These are phyloP conservation scores for Caenorhabditis wallacei DNA, from an alignment of 2,888 invertebrate species.

Conservation along the genomic window DNA sequence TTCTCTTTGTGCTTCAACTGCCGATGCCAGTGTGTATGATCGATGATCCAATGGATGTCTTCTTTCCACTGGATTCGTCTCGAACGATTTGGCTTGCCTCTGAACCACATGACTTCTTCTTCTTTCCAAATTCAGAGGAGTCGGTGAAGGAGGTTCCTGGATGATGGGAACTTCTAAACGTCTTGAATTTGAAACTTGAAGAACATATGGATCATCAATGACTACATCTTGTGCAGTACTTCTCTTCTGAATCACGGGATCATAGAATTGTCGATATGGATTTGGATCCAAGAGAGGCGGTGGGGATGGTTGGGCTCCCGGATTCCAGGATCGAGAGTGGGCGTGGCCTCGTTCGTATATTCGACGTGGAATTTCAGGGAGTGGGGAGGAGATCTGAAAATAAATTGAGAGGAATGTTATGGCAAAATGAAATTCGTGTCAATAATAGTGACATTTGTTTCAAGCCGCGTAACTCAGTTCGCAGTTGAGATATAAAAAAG, in stretches of 20 bases:
- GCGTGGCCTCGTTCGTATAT: conserved; percentile 75
- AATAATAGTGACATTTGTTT: no score
- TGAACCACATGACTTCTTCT: conserved; percentile 57
- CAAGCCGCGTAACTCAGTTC: no score
- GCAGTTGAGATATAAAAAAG: no score
- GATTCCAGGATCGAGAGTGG: conserved; percentile 75
- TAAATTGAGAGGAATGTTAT: background rate
- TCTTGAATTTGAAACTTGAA: conserved; percentile 33
- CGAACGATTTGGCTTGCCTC: conserved; percentile 72
- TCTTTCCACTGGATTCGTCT: conserved; percentile 47
- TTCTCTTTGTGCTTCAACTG: conserved; percentile 43
- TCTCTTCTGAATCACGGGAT: conserved; percentile 36
- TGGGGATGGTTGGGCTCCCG: conserved; percentile 61
- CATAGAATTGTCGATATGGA: conserved; percentile 57
- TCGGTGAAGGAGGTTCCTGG: conserved; percentile 60
- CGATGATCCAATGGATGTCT: conserved; percentile 53
- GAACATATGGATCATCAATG: conserved; percentile 32
- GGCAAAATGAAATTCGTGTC: background rate
- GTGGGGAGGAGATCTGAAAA: conserved; percentile 72
- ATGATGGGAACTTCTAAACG: conserved; percentile 58
- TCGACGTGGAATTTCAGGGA: conserved; percentile 65
- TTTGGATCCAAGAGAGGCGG: conserved; percentile 55
- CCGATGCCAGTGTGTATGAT: conserved; percentile 43
- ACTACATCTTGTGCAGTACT: conserved; percentile 14
- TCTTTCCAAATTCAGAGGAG: conserved; percentile 23